Evolutionary conservation across 2,797 vertebrate genomes (phyloP).

Genomic region (Prionace glauca): DNA sequence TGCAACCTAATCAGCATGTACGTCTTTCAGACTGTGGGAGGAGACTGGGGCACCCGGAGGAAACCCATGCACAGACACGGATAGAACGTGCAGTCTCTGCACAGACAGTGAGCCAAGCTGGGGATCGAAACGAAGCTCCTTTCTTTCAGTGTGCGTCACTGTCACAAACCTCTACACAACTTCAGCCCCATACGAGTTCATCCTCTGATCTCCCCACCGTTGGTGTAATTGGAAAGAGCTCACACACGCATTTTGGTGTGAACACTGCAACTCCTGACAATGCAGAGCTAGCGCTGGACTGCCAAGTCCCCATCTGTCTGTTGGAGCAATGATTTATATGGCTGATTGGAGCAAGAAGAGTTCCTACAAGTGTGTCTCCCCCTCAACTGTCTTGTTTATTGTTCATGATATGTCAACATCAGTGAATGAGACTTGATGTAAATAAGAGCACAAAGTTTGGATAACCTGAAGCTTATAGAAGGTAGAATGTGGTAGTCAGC

Average conservation of each 20-base stretch:
- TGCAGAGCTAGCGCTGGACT: neutral
- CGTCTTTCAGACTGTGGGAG: too few relatives aligned
- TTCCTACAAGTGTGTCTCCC: neutral
- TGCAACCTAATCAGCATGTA: too few relatives aligned
- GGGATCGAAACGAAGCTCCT: neutral
- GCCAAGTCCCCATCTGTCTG: neutral
- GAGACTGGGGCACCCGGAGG: too few relatives aligned
- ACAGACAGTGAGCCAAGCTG: too few relatives aligned
- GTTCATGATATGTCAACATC: too few relatives aligned
- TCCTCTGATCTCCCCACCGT: neutral
- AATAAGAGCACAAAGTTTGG: too few relatives aligned
- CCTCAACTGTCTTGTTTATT: neutral
- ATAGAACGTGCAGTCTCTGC: too few relatives aligned
- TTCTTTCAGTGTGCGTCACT: neutral
- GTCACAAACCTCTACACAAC: neutral
- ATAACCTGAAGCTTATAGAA: too few relatives aligned
- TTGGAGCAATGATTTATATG: neutral
- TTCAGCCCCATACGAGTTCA: neutral
- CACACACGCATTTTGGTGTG: neutral
- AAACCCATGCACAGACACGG: too few relatives aligned
- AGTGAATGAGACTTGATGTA: too few relatives aligned
- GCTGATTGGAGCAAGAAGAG: neutral
- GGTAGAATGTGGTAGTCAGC: too few relatives aligned
- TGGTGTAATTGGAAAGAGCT: neutral
- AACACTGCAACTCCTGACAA: neutral